Conservation (phyloP, 2,113 vertebrate species). For the Dascyllus trimaculatus region DNA sequence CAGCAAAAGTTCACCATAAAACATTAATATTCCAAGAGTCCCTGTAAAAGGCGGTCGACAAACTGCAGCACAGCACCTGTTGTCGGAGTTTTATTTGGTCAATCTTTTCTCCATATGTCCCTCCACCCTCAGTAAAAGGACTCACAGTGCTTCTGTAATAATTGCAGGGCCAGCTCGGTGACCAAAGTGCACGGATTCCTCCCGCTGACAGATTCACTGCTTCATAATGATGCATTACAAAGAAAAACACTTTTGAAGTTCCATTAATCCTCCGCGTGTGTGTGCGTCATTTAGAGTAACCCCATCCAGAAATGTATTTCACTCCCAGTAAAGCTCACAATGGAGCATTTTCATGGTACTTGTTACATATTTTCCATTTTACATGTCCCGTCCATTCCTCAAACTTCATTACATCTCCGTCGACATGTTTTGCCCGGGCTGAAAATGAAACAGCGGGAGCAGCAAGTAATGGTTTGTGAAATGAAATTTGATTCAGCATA, state of each 20-base stretch:
- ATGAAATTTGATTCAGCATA: slow-evolving; percentile 63
- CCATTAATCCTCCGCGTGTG: slow-evolving; percentile 71
- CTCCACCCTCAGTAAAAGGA: slow-evolving; percentile 40
- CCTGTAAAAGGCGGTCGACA: slow-evolving; percentile 30
- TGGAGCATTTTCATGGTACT: slow-evolving; percentile 69
- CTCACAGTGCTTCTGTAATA: slow-evolving; percentile 49
- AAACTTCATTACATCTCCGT: slow-evolving; percentile 65
- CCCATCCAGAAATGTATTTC: slow-evolving; percentile 70
- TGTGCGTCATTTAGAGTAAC: slow-evolving; percentile 73
- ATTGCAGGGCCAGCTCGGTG: slow-evolving; percentile 53
- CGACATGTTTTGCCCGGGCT: slow-evolving; percentile 55
- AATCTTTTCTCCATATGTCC: slow-evolving; percentile 42
- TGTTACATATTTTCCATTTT: slow-evolving; percentile 78
- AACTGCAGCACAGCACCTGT: slow-evolving; percentile 56
- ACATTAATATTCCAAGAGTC: neutral
- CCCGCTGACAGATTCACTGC: slow-evolving; percentile 81
- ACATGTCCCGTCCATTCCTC: slow-evolving; percentile 52
- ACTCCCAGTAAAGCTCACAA: slow-evolving; percentile 64
- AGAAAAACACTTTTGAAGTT: slow-evolving; percentile 82
- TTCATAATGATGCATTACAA: slow-evolving; percentile 79
- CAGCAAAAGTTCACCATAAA: neutral
- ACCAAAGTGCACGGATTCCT: slow-evolving; percentile 62
- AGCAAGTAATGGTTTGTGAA: slow-evolving; percentile 71
- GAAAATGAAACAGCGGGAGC: slow-evolving; percentile 64
- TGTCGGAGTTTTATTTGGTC: slow-evolving; percentile 39